Evolutionary conservation across 2,888 invertebrate species (phyloP).

Genomic region (Agriopis marginaria): DNA sequence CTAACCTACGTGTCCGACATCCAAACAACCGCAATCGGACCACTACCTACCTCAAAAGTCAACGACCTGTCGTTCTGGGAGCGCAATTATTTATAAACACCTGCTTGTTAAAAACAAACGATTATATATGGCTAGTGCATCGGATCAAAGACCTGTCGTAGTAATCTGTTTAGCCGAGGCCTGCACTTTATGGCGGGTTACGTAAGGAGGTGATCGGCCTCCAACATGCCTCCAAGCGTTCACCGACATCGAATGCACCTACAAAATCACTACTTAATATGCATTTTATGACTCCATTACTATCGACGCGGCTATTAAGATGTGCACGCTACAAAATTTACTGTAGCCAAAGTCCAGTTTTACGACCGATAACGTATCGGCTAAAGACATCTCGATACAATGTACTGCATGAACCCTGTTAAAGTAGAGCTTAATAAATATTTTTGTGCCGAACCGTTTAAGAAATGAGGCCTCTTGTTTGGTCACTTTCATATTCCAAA

Average conservation of each 20-base stretch:
- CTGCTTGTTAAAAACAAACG: constrained; percentile 47
- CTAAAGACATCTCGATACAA: constrained; percentile 5
- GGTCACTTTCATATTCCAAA: constrained; percentile 37
- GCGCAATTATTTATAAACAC: constrained; percentile 49
- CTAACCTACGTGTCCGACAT: constrained; percentile 38
- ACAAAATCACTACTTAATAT: constrained; percentile 59
- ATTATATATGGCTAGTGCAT: constrained; percentile 52
- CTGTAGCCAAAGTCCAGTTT: constrained; percentile 31
- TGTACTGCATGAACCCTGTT: constrained; percentile 3
- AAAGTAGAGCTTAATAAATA: constrained; percentile 21
- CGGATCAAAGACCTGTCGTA: constrained; percentile 67
- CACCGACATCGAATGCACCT: constrained; percentile 67
- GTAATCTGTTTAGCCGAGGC: constrained; percentile 64
- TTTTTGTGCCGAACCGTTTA: constrained; percentile 27
- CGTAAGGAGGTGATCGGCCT: constrained; percentile 83
- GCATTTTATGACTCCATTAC: constrained; percentile 35
- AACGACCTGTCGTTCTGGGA: constrained; percentile 47
- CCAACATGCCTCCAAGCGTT: constrained; percentile 60
- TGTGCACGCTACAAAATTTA: constrained; percentile 17
- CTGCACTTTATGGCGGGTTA: constrained; percentile 60
- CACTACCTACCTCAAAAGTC: constrained; percentile 55
- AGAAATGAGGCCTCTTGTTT: constrained; percentile 31
- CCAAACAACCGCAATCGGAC: constrained; percentile 45
- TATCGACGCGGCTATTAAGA: constrained; percentile 30
- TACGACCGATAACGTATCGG: constrained; percentile 12